A percentile compares a stretch with the other conserved stretches of the same genome.
Evolutionary conservation across 2,888 invertebrate species (phyloP).

Genomic region (Minunthozetes semirufus): DNA sequence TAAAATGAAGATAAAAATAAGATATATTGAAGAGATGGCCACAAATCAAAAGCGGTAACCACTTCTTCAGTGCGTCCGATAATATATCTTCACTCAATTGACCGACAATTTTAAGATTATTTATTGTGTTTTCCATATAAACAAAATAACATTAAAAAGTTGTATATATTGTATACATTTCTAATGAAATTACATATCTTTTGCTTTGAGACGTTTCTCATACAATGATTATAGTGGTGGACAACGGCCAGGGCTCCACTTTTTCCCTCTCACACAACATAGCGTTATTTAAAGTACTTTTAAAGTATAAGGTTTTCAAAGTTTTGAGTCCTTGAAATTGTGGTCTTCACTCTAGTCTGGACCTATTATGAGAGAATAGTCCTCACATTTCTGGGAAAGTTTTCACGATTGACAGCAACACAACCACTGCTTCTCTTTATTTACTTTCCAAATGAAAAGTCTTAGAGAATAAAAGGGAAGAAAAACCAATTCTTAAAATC

Average conservation of each 20-base stretch:
- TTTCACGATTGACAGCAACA: background rate
- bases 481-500: background rate
- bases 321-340: background rate
- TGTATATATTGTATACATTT: background rate
- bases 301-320: background rate
- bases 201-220: background rate
- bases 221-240: background rate
- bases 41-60: background rate
- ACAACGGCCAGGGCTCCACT: background rate
- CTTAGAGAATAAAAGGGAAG: background rate
- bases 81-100: too few species aligned
- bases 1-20: background rate
- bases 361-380: background rate
- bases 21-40: background rate
- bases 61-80: too few species aligned
- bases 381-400: background rate
- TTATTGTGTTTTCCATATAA: background rate
- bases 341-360: background rate
- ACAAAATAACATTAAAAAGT: background rate
- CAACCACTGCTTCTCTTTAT: conserved; percentile 2
- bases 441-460: background rate
- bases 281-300: background rate
- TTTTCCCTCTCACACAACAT: background rate
- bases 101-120: background rate
- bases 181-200: background rate